Evolutionary conservation across 2,797 vertebrate genomes (phyloP).

Genomic region (Zalophus californianus): DNA sequence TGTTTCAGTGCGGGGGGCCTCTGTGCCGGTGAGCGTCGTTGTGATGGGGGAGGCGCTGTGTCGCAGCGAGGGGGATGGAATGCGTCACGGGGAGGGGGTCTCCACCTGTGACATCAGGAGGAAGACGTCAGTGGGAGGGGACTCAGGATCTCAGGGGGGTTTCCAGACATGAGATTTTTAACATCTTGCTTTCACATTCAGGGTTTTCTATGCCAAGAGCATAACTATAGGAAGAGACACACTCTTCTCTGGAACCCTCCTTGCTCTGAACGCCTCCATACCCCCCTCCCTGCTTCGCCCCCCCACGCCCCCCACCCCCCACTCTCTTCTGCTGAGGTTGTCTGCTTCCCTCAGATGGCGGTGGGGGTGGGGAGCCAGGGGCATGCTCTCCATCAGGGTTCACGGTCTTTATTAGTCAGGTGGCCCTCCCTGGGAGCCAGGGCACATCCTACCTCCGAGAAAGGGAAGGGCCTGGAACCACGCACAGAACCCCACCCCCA

Average conservation of each 20-base stretch:
- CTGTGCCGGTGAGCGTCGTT: background rate
- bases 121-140: background rate
- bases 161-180: background rate
- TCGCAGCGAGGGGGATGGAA: background rate
- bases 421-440: background rate
- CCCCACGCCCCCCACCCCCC: no score
- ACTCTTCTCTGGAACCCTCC: background rate
- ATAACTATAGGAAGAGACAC: background rate
- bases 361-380: background rate
- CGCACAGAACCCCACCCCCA: background rate
- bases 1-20: background rate
- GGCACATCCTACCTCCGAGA: background rate
- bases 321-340: background rate
- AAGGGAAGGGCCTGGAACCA: background rate
- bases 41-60: accelerated
- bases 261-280: background rate
- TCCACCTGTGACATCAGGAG: background rate
- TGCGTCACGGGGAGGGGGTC: background rate
- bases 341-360: background rate
- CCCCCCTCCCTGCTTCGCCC: background rate
- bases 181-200: background rate
- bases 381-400: background rate
- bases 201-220: background rate
- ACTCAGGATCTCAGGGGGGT: background rate
- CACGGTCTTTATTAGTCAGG: constrained; percentile 65